Percentiles rank a stretch among this genome's conserved stretches.
phyloP scores from a whole-genome alignment of 2,888 invertebrate species.

The Drosophila nigritarsus region DNA sequence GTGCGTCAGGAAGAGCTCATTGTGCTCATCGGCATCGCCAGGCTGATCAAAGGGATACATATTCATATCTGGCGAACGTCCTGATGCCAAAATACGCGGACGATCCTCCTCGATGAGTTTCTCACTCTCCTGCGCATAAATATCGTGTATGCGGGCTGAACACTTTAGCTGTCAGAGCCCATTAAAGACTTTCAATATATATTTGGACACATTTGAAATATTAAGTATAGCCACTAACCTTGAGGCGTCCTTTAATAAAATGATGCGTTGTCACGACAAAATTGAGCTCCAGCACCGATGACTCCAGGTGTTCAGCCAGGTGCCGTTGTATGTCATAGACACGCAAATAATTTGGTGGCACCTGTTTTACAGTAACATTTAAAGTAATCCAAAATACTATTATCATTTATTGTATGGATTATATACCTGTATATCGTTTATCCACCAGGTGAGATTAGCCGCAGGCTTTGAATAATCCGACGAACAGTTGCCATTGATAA shows the following conservation, averaged over 20 bases:
- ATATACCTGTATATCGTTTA: slow-evolving; percentile 85
- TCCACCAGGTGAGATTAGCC: slow-evolving; percentile 87
- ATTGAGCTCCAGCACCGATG: slow-evolving; percentile 83
- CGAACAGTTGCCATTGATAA: slow-evolving; percentile 86
- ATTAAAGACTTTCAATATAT: neutral
- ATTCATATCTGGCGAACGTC: slow-evolving; percentile 84
- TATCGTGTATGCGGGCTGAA: slow-evolving; percentile 83
- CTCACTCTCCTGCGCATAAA: slow-evolving; percentile 84
- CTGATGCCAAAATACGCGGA: slow-evolving; percentile 84
- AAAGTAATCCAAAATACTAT: too few species aligned
- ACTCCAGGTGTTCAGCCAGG: slow-evolving; percentile 82
- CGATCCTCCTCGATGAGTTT: slow-evolving; percentile 84
- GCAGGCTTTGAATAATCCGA: slow-evolving; percentile 87
- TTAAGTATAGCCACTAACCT: slow-evolving; percentile 60
- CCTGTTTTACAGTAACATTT: slow-evolving; percentile 56
- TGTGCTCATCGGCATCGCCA: slow-evolving; percentile 81
- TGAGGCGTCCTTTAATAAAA: slow-evolving; percentile 83
- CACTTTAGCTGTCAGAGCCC: slow-evolving; percentile 79
- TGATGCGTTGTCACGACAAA: slow-evolving; percentile 83
- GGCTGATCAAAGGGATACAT: slow-evolving; percentile 84
- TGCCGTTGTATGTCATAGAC: slow-evolving; percentile 82
- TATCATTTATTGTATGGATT: neutral
- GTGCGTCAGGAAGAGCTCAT: slow-evolving; percentile 82
- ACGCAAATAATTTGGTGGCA: slow-evolving; percentile 79
- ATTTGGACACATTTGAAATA: too few species aligned